phyloP scores from a whole-genome alignment of 1,140 invertebrate species.

The Subanguina moxae region DNA sequence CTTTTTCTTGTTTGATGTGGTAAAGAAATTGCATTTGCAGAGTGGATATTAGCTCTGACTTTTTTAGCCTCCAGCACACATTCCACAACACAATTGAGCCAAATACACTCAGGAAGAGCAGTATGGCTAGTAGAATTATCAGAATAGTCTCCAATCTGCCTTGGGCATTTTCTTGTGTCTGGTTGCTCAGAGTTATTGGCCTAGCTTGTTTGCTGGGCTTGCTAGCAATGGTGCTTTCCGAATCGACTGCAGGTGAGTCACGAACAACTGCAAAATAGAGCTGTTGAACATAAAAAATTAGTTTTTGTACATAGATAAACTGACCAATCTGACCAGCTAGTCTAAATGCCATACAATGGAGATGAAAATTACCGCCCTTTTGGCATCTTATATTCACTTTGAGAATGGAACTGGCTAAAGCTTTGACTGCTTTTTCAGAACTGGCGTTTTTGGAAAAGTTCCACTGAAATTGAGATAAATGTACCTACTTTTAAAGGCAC shows the following conservation, averaged over 20 bases:
- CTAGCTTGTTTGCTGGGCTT: not conserved
- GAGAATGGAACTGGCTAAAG: slow-evolving; percentile 30
- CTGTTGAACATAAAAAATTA: slow-evolving; percentile 6
- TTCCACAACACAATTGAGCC: slow-evolving; percentile 44
- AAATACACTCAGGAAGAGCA: slow-evolving; percentile 40
- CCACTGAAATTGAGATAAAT: slow-evolving; percentile 31
- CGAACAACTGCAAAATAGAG: not conserved
- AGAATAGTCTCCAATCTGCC: slow-evolving; percentile 40
- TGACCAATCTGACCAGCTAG: slow-evolving; percentile 33
- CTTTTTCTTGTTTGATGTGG: slow-evolving; percentile 48
- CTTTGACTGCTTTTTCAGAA: slow-evolving; percentile 21
- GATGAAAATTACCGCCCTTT: not conserved
- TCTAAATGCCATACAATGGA: slow-evolving; percentile 37
- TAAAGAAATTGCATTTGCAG: slow-evolving; percentile 52
- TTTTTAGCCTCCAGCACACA: slow-evolving; percentile 49
- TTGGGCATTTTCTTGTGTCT: not conserved
- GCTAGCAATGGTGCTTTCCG: not conserved
- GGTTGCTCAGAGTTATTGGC: not conserved
- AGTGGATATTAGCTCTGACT: slow-evolving; percentile 29
- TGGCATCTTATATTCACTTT: slow-evolving; percentile 29
- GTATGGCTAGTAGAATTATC: slow-evolving; percentile 43
- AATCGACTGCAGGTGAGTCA: slow-evolving; percentile 12
- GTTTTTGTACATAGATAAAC: slow-evolving; percentile 2
- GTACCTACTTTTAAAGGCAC: too few species aligned
- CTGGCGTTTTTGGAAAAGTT: slow-evolving; percentile 19